phyloP scores from a whole-genome alignment of 2,888 invertebrate genomes.

The Neuroscelio doddi region DNA sequence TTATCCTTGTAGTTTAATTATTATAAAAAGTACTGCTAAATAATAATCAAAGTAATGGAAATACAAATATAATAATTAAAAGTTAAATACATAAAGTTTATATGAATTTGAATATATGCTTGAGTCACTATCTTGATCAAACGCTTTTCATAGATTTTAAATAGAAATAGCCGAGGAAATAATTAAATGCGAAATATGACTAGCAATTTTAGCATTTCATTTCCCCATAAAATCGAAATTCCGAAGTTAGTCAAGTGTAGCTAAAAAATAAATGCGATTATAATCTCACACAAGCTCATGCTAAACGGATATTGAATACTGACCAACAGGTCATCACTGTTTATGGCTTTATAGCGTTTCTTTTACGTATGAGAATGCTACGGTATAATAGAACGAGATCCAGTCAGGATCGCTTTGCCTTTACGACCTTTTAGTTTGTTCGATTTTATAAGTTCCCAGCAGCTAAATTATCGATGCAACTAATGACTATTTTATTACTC shows the following conservation, averaged over 20 bases:
- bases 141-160: neutral
- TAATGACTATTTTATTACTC: neutral
- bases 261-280: constrained; percentile 9
- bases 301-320: constrained; percentile 47
- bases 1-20: too few species aligned
- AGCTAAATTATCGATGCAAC: constrained; percentile 13
- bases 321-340: constrained; percentile 54
- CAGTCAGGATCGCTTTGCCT: constrained; percentile 31
- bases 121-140: constrained; percentile 1
- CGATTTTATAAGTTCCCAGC: constrained; percentile 17
- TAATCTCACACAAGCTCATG: constrained; percentile 8
- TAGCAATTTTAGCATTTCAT: constrained; percentile 5
- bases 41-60: too few species aligned
- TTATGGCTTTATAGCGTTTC: constrained; percentile 55
- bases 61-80: too few species aligned
- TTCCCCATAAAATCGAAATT: constrained; percentile 15
- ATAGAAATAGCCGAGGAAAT: constrained; percentile 2
- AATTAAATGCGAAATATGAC: constrained; percentile 3
- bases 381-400: constrained; percentile 48
- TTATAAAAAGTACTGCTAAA: too few species aligned
- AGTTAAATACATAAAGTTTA: neutral
- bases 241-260: constrained; percentile 6
- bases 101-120: neutral
- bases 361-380: constrained; percentile 50
- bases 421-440: constrained; percentile 49